These are phyloP conservation scores for Procambarus clarkii DNA, from an alignment of 1,140 invertebrate genomes.

Conservation along the genomic window DNA sequence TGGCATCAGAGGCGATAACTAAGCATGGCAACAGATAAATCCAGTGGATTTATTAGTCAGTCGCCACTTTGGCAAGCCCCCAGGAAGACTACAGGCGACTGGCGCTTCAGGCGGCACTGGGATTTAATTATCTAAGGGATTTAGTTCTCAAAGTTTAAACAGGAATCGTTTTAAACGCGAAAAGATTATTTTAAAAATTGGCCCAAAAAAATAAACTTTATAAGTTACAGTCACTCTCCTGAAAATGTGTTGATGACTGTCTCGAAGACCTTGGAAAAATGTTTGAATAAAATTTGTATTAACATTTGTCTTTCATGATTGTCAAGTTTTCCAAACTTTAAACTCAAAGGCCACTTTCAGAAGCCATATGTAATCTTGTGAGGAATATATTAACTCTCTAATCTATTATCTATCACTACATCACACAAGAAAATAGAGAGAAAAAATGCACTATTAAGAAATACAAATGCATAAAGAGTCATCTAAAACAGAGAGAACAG, in stretches of 20 bases:
- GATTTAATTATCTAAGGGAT: background rate
- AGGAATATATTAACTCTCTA: slow-evolving; percentile 14
- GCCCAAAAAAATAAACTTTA: too few relatives aligned
- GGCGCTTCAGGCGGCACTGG: background rate
- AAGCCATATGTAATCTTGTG: background rate
- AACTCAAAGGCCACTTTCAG: background rate
- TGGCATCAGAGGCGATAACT: background rate
- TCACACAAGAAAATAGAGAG: slow-evolving; percentile 44
- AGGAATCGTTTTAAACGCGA: background rate
- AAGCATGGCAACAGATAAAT: background rate
- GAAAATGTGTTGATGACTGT: too few relatives aligned
- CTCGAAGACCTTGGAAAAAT: background rate
- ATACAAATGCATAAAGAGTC: slow-evolving; percentile 34
- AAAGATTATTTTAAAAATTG: background rate
- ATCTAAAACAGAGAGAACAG: slow-evolving; percentile 30
- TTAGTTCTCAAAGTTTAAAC: background rate
- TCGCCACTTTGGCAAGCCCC: background rate
- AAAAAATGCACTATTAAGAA: slow-evolving; percentile 54
- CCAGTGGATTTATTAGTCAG: slow-evolving; percentile 27
- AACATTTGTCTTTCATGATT: background rate
- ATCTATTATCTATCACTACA: slow-evolving; percentile 22
- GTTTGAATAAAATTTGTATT: slow-evolving; percentile 29
- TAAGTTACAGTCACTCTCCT: too few relatives aligned
- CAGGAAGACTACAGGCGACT: slow-evolving; percentile 31
- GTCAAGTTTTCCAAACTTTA: background rate